Evolutionary conservation across 1,140 invertebrate genomes (phyloP), one percentile per base, ranked within the genome.

Genomic region (Antheraea pernyi): DNA sequence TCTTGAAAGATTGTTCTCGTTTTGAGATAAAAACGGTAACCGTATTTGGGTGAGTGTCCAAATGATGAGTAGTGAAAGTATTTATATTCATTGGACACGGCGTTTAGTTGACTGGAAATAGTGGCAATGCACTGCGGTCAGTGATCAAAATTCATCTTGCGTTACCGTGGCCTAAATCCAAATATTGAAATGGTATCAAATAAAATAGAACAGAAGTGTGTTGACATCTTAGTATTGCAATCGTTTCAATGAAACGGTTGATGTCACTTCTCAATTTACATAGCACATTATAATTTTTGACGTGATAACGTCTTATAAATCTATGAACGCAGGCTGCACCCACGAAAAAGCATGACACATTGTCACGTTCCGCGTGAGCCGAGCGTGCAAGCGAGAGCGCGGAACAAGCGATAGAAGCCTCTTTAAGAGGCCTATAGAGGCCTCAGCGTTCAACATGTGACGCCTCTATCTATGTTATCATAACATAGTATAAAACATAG

Each of bases 1-100:
- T 6, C 46, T 9, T 53, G 46, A 53, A 0, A 53, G 46, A n/a
- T 53, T 53, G 46, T 13, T 53, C 46, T 53, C 16, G 6, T 53
- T 53, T 53, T 53, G 11, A 53, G 46, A 53, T 53, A 53, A 53
- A 53, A 53, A 53, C 46, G 46, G 5, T 53, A 53, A 53, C 46
- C 46, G 11, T 53, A 53, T 53, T 53, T 53, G 5, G 46, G 46
- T 53, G 46, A 53, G 10, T 16, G 46, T 53, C 46, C 46, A 53
- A 53, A 53, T 53, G 46, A 13, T 53, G 11, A 53, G 46, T 16
- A 53, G 46, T 53, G 46, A 53, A 53, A 53, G 46, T 53, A n/a
- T 53, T 53, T 13, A 6, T 53, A 53, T n/a, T 53, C 46, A 53
- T 53, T 11, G 46, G 46, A 53, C 11, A 53, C 13, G 46, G 46